Evolutionary conservation across 2,797 vertebrate species (phyloP), one percentile per base, ranked within the genome.

Genomic region (Netta rufina): DNA sequence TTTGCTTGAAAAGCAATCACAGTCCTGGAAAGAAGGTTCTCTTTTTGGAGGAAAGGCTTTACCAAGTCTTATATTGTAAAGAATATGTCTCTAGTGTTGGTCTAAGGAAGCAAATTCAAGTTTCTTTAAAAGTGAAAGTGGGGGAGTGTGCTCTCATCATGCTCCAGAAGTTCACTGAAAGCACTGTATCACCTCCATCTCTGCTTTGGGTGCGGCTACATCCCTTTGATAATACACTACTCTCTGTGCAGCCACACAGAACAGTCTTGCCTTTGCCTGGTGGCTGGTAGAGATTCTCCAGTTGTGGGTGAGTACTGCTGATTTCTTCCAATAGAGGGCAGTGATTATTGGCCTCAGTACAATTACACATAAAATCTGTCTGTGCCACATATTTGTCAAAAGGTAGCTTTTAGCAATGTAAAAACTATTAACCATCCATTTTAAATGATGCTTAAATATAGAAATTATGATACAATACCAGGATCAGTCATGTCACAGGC

Each of bases 121-220:
- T 81, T 78, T 81, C 28, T 17, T 53, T 83, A 25, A 17, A 80
- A 61, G 28, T 54, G 1, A 60, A 38, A 69, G 14, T 4, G 14
- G 6, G 28, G 32, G 22, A 70, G 11, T 36, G 14, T 67, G 47
- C 30, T 11, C 56, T 0, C 0, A 4, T 24, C 8, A 2, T 28
- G 11, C 65, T 78, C 19, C 8, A 28, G 12, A 57, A 56, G 12
- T 30, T 84, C 65, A 70, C 28, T 65, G 49, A 45, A 83, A 67
- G 28, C 56, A 32, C 6, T 43, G 1, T 27, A 5, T 76, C 25
- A 51, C 38, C 33, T 27, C 22, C 49, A 17, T 56, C 27, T 49
- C 58, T 91, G 57, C 33, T 66, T 39, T 56, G 53, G 7, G 27
- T 75, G 62, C 32, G 56, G 24, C 41, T 87, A 4, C 6, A 33